A percentile compares a stretch with the other conserved stretches of the same genome.
Conservation (phyloP, 1,140 invertebrate genomes). For the Nebria ingens region DNA sequence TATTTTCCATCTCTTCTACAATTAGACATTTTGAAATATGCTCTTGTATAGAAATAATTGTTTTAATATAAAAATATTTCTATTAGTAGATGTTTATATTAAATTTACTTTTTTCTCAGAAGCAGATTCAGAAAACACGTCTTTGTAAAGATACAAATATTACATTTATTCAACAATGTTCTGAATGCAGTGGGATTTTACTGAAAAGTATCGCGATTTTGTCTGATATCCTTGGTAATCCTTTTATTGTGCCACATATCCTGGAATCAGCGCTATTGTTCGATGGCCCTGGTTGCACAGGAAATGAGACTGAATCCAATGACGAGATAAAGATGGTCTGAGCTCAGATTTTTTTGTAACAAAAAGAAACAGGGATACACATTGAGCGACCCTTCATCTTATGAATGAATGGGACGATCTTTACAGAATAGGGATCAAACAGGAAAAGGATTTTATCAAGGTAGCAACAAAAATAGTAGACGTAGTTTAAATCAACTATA, state of each 20-base stretch:
- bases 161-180: constrained; percentile 4
- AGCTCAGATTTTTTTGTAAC: not conserved
- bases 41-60: no score
- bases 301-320: not conserved
- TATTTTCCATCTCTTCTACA: no score
- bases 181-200: not conserved
- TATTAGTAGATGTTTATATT: no score
- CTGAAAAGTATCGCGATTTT: not conserved
- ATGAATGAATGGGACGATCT: not conserved
- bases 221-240: constrained; percentile 2
- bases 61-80: no score
- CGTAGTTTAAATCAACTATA: no score
- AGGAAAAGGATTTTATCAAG: not conserved
- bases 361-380: not conserved
- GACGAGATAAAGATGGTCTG: not conserved
- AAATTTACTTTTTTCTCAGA: no score
- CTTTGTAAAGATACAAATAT: not conserved
- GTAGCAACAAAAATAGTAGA: no score
- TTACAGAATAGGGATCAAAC: constrained; percentile 3
- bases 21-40: no score
- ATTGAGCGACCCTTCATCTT: not conserved
- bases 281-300: not conserved
- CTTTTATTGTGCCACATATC: constrained; percentile 8
- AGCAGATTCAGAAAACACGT: no score
- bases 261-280: constrained; percentile 1